phyloP scores from a whole-genome alignment of 2,888 invertebrate genomes.

The Eilema caniola region DNA sequence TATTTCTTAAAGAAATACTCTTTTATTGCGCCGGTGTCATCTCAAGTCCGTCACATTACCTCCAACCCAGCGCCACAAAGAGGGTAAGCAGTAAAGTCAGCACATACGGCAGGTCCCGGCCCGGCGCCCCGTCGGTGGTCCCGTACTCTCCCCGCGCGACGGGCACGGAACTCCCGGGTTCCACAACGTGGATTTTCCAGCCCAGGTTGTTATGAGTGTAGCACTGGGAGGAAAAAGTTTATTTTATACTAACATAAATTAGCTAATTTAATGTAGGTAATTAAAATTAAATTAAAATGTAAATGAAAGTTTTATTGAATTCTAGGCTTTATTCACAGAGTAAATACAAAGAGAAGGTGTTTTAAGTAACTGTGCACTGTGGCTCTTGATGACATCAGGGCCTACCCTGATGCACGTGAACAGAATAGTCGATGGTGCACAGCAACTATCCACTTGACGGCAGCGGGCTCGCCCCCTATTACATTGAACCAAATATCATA shows the following conservation, averaged over 20 bases:
- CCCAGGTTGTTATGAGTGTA: conserved; percentile 97
- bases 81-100: conserved; percentile 1
- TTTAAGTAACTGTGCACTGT: too few species aligned
- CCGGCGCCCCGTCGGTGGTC: conserved; percentile 52
- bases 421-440: too few species aligned
- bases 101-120: conserved; percentile 18
- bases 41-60: conserved; percentile 52
- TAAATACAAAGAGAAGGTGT: too few species aligned
- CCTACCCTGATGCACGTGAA: too few species aligned
- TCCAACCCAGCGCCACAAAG: conserved; percentile 29
- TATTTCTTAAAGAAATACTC: not conserved
- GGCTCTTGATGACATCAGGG: too few species aligned
- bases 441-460: too few species aligned
- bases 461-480: too few species aligned
- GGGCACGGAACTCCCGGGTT: conserved; percentile 87
- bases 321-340: not conserved
- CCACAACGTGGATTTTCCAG: conserved; percentile 96
- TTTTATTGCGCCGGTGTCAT: conserved; percentile 1
- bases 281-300: too few species aligned
- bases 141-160: conserved; percentile 63
- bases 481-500: too few species aligned
- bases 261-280: too few species aligned
- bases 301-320: not conserved
- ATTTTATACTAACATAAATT: not conserved
- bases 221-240: conserved; percentile 88